Conservation (phyloP, 2,113 vertebrate species). For the Zosterops japonicus region DNA sequence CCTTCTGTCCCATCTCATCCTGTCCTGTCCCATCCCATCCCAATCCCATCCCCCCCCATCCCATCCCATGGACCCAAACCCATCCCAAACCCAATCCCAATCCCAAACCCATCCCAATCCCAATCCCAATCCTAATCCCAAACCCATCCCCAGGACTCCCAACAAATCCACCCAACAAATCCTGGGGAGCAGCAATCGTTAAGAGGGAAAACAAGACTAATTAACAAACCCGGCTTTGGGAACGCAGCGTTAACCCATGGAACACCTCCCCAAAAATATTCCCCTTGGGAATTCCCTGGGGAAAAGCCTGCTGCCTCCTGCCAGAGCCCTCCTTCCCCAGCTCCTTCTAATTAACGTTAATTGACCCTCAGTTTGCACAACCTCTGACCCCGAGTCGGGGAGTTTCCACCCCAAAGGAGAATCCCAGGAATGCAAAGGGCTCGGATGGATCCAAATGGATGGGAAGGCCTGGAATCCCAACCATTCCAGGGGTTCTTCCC, state of each 20-base stretch:
- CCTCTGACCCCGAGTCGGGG: conserved; percentile 53
- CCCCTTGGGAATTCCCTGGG: too few relatives aligned
- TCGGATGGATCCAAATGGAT: fast-evolving
- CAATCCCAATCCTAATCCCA: too few relatives aligned
- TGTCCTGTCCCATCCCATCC: too few relatives aligned
- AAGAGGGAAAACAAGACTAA: conserved; percentile 38
- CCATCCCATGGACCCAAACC: neutral
- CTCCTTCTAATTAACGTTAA: conserved; percentile 65
- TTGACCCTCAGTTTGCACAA: neutral
- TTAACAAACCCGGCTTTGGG: conserved; percentile 54
- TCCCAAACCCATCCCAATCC: too few relatives aligned
- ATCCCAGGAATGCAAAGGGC: neutral
- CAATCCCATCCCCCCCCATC: too few relatives aligned
- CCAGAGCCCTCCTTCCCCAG: neutral
- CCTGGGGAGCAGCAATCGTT: neutral
- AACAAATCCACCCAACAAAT: conserved; percentile 7
- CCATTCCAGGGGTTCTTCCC: neutral
- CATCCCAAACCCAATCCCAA: too few relatives aligned
- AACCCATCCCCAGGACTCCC: too few relatives aligned
- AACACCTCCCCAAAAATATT: conserved; percentile 40
- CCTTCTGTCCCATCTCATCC: too few relatives aligned
- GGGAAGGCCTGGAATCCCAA: neutral
- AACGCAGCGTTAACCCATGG: conserved; percentile 67
- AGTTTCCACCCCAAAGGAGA: conserved; percentile 13
- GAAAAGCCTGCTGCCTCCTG: conserved; percentile 8